A percentile compares a stretch with the other conserved stretches of the same genome.
These are phyloP conservation scores for Drosophila willistoni DNA, from an alignment of 1,140 invertebrate species.

Conservation along the genomic window DNA sequence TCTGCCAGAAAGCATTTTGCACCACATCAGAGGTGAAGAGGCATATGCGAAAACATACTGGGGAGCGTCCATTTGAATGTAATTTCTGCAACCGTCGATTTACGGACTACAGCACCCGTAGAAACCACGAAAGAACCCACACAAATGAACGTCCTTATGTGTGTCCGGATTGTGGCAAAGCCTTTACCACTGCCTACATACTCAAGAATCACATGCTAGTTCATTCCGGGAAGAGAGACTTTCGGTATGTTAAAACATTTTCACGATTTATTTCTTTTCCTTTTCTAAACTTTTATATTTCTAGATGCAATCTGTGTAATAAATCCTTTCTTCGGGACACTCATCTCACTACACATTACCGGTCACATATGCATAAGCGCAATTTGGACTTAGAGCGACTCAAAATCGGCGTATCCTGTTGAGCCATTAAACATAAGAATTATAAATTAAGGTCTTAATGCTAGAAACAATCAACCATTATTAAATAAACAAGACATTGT, in stretches of 20 bases:
- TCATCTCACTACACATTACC: constrained; percentile 65
- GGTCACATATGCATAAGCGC: constrained; percentile 62
- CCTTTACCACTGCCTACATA: constrained; percentile 84
- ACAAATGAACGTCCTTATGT: constrained; percentile 85
- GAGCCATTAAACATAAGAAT: neutral
- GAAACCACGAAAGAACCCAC: constrained; percentile 83
- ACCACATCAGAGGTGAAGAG: constrained; percentile 74
- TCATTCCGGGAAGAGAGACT: constrained; percentile 70
- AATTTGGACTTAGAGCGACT: constrained; percentile 55
- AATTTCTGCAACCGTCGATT: constrained; percentile 66
- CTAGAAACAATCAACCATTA: neutral
- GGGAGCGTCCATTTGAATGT: constrained; percentile 70
- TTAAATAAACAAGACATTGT: no score
- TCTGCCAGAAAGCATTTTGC: constrained; percentile 74
- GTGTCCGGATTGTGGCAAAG: constrained; percentile 85
- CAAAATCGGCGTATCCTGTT: neutral
- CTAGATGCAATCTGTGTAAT: constrained; percentile 68
- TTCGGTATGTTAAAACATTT: constrained; percentile 43
- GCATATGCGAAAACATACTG: constrained; percentile 72
- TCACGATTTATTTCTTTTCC: neutral
- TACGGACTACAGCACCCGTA: constrained; percentile 69
- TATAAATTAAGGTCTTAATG: neutral
- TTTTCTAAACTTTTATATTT: neutral
- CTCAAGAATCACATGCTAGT: constrained; percentile 73
- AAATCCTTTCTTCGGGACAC: constrained; percentile 70